Evolutionary conservation across 2,888 invertebrate species (phyloP).

Genomic region (Incurvaria masculella): DNA sequence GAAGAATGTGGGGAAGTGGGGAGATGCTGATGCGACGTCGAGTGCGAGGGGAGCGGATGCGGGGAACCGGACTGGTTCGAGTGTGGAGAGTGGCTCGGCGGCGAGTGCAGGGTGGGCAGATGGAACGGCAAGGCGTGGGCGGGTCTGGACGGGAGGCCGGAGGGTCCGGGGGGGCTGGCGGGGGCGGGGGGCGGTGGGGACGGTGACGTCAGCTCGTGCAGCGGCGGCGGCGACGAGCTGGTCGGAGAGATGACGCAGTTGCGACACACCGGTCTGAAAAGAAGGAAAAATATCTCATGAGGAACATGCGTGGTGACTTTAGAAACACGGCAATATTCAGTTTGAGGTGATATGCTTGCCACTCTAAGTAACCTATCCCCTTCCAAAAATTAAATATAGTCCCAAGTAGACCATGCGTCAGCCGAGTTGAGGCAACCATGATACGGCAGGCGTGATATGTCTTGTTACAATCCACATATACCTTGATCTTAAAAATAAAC

Average conservation of each 20-base stretch:
- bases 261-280: conserved; percentile 77
- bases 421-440: no score
- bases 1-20: conserved; percentile 9
- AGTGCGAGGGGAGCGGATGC: conserved; percentile 23
- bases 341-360: no score
- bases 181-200: conserved; percentile 43
- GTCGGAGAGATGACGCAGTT: conserved; percentile 69
- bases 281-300: conserved; percentile 25
- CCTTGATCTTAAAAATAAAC: no score
- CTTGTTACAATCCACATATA: no score
- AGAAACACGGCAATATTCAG: no score
- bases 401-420: no score
- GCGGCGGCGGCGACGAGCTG: conserved; percentile 41
- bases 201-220: conserved; percentile 34
- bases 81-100: conserved; percentile 38
- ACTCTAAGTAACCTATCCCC: no score
- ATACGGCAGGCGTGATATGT: no score
- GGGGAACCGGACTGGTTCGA: conserved; percentile 43
- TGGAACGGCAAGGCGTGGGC: conserved; percentile 35
- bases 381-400: no score
- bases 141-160: conserved; percentile 32
- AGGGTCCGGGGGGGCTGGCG: conserved; percentile 28
- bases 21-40: conserved; percentile 6
- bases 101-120: conserved; percentile 27
- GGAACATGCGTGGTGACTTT: no score